Conservation (phyloP, 30 jellyfish, hydroid and myxozoan species). For the Pelagia noctiluca region DNA sequence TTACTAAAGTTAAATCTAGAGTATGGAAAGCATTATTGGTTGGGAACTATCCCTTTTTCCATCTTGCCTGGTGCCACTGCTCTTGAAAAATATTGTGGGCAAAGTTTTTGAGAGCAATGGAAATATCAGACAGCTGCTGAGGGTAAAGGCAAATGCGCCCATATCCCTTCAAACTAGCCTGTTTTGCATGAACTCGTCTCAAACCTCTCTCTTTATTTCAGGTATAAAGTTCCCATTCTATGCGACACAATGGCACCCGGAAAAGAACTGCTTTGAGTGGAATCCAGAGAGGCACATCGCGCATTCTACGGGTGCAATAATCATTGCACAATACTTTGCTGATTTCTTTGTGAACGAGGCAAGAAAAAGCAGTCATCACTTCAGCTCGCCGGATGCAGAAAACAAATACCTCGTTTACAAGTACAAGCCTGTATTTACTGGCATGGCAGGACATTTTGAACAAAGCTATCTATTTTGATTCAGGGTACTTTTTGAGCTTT, state of each 20-base stretch:
- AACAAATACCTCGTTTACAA: conserved; percentile 69
- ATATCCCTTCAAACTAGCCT: no score
- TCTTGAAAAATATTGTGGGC: no score
- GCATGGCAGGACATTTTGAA: conserved; percentile 73
- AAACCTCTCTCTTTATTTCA: conserved; percentile 17
- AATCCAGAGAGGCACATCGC: conserved; percentile 59
- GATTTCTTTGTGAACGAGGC: conserved; percentile 90
- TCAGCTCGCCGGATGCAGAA: conserved; percentile 57
- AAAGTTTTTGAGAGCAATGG: no score
- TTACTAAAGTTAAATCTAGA: no score
- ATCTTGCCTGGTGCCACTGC: no score
- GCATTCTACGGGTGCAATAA: conserved; percentile 83
- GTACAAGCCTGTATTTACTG: conserved; percentile 63
- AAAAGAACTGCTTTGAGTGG: conserved; percentile 78
- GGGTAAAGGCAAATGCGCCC: no score
- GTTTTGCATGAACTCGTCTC: conserved; percentile 4
- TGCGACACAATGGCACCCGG: conserved; percentile 90
- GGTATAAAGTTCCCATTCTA: conserved; percentile 83
- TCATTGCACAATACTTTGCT: conserved; percentile 79
- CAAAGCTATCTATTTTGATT: conserved; percentile 70
- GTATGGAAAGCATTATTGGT: no score
- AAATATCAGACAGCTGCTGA: no score
- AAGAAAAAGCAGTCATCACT: conserved; percentile 72
- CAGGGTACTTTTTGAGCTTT: not conserved
- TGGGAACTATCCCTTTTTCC: no score